Percentiles rank a stretch among this genome's conserved stretches.
Conservation (phyloP, 1,140 invertebrate species). For the Heliconius congener region DNA sequence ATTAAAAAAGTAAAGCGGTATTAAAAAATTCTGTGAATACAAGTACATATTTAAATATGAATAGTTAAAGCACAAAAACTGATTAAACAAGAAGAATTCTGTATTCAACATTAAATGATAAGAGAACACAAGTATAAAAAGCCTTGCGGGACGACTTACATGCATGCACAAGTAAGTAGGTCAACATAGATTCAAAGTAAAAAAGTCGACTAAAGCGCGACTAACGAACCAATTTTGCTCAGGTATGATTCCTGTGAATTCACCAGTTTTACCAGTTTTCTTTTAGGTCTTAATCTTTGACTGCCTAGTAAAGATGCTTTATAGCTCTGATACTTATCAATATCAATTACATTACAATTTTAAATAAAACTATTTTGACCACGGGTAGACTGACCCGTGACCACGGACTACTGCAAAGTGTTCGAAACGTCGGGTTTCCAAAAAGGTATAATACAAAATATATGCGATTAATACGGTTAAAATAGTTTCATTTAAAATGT, state of each 20-base stretch:
- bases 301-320: too few relatives aligned
- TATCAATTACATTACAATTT: too few relatives aligned
- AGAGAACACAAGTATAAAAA: conserved; percentile 1
- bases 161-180: conserved; percentile 14
- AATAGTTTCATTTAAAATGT: too few relatives aligned
- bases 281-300: not conserved
- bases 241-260: conserved; percentile 16
- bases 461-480: too few relatives aligned
- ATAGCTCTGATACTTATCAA: too few relatives aligned
- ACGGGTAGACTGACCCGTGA: too few relatives aligned
- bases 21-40: not conserved
- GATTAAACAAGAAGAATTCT: not conserved
- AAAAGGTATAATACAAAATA: too few relatives aligned
- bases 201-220: conserved; percentile 11
- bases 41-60: not conserved
- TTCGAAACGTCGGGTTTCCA: too few relatives aligned
- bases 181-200: conserved; percentile 18
- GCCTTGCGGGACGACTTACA: conserved; percentile 20
- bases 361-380: too few relatives aligned
- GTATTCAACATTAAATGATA: conserved; percentile 11
- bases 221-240: conserved; percentile 18
- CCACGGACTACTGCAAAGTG: too few relatives aligned
- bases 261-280: conserved; percentile 1
- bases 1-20: not conserved
- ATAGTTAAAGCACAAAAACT: not conserved